Conservation (phyloP, 1,140 invertebrate species). For the Chionoecetes opilio region DNA sequence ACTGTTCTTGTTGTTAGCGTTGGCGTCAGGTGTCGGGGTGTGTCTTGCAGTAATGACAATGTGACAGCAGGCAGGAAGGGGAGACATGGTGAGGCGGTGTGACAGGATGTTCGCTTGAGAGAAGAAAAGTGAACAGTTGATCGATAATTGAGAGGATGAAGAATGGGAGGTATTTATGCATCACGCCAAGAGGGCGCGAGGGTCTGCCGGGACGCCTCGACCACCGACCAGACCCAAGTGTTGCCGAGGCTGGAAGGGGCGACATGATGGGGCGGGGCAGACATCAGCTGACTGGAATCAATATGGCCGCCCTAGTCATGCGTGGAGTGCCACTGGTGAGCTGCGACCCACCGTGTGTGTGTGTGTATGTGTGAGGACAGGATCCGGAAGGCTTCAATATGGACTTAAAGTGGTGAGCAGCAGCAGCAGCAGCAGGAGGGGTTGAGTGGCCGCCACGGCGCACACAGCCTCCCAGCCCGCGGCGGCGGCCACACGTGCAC, state of each 20-base stretch:
- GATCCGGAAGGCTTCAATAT: background rate
- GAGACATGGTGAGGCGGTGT: no score
- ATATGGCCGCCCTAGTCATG: background rate
- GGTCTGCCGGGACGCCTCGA: background rate
- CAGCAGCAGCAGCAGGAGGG: background rate
- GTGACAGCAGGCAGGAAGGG: no score
- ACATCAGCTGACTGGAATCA: constrained; percentile 7
- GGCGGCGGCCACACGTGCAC: background rate
- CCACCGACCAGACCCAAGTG: background rate
- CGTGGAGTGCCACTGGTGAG: background rate
- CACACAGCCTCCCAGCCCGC: background rate
- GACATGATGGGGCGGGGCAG: background rate
- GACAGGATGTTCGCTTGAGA: no score
- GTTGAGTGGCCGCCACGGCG: background rate
- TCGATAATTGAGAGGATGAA: no score
- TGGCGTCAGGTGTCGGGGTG: no score
- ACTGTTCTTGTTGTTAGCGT: no score
- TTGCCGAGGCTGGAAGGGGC: background rate
- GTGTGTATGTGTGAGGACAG: constrained; percentile 37
- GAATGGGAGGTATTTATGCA: no score
- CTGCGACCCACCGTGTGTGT: constrained; percentile 37
- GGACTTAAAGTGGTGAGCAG: background rate
- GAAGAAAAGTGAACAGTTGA: no score
- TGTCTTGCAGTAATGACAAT: no score
- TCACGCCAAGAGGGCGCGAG: background rate